A percentile compares a stretch with the other conserved stretches of the same genome.
Evolutionary conservation across 2,113 vertebrate species (phyloP).

Genomic region (Acrocephalus kingi): DNA sequence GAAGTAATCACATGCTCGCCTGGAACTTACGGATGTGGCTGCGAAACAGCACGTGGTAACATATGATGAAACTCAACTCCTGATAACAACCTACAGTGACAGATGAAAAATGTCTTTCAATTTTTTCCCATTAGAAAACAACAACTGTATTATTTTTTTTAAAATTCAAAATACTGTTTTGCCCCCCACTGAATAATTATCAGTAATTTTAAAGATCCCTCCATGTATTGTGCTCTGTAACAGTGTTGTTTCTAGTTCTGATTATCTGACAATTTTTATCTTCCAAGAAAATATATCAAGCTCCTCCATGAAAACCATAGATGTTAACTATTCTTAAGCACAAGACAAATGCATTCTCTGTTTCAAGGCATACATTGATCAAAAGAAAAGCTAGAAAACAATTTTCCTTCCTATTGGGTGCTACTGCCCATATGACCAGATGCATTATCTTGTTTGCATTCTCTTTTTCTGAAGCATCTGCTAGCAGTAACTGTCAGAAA

Average conservation of each 20-base stretch:
- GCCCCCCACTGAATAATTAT: not conserved
- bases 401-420: not conserved
- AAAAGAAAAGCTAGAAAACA: not conserved
- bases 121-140: not conserved
- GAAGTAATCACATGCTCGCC: slow-evolving; percentile 33
- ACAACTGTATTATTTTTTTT: not conserved
- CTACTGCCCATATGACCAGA: not conserved
- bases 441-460: not conserved
- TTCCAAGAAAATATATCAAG: not conserved
- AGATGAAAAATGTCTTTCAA: not conserved
- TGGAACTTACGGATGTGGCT: not conserved
- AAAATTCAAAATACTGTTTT: not conserved
- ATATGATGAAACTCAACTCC: not conserved
- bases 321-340: not conserved
- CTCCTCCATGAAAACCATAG: not conserved
- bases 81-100: not conserved
- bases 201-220: not conserved
- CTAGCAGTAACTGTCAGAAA: slow-evolving; percentile 36
- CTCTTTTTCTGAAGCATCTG: slow-evolving; percentile 19
- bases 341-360: not conserved
- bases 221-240: not conserved
- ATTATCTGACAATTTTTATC: not conserved
- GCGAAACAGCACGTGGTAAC: not conserved
- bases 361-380: not conserved
- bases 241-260: not conserved